Base-by-base conservation (phyloP, 2,113 vertebrate species). In the Daboia siamensis region DNA sequence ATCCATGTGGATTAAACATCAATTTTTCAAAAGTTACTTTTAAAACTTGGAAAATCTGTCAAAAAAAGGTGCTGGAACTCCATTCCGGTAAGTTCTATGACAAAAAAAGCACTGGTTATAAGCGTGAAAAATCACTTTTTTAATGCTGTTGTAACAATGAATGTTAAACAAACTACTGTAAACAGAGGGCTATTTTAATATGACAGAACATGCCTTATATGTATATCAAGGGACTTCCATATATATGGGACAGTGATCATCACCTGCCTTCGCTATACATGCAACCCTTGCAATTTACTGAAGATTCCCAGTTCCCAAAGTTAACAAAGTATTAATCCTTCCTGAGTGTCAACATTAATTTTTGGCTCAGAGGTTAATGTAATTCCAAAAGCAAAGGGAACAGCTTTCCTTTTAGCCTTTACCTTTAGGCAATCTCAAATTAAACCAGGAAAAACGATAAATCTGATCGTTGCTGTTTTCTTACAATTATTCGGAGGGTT, bases 271-370 rank as follows among this genome's bases (percentile, higher is more conserved):
- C 69, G 0, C 2, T 84, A 86, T 0, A 0, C 23, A 20, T 26
- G 1, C 0, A 17, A 39, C 33, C 91, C 92, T 55, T 74, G 46
- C 44, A 13, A 74, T 39, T 24, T 59, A 87, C 1, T 0, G 1
- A 90, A 90, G 88, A 64, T 48, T 94, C 93, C 91, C 15, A 13
- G 69, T 64, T 93, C 17, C 90, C 94, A 17, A 85, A 93, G 91
- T 44, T 91, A 92, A 95, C 84, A 92, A 93, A 94, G 93, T 93
- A 87, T 89, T 92, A 95, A 95, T 64, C 48, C 51, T 94, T 57
- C 69, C 90, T 33, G 59, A 90, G 93, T 94, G 90, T 91, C 56
- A 95, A 95, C 90, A 87, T 86, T 93, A 90, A 92, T 92, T 95
- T 95, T 89, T 59, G 88, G n/a, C 17, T 0, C 93, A 86, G 11